phyloP scores from a whole-genome alignment of 2,888 invertebrate genomes.

The Hypsopygia costalis region DNA sequence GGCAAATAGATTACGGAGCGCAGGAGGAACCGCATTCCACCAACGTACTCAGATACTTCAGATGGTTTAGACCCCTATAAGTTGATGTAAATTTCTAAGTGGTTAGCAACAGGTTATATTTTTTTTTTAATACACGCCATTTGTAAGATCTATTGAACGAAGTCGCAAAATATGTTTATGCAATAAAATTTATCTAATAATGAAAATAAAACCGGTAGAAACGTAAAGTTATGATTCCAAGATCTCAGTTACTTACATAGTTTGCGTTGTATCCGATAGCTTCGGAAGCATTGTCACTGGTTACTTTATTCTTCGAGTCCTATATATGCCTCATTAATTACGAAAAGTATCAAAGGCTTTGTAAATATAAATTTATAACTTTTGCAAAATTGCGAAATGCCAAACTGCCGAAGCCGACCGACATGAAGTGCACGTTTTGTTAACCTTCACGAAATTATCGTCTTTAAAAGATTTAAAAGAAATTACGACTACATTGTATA shows the following conservation, averaged over 20 bases:
- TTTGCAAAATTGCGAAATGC: constrained; percentile 48
- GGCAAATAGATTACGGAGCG: too few relatives aligned
- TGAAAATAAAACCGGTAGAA: constrained; percentile 5
- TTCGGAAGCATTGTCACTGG: constrained; percentile 67
- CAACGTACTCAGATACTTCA: too few relatives aligned
- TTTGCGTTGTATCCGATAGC: constrained; percentile 67
- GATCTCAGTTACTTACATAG: constrained; percentile 60
- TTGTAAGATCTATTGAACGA: background rate
- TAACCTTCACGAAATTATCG: too few relatives aligned
- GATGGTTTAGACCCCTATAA: too few relatives aligned
- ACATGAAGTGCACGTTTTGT: constrained; percentile 49
- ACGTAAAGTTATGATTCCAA: constrained; percentile 17
- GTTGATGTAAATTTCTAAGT: constrained; percentile 2
- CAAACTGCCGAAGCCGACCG: constrained; percentile 59
- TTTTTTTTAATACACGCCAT: background rate
- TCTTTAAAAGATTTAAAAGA: too few relatives aligned
- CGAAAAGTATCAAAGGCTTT: constrained; percentile 26
- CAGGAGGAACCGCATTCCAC: too few relatives aligned
- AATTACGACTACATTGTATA: too few relatives aligned
- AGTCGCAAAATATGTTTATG: too few relatives aligned
- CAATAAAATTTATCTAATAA: too few relatives aligned
- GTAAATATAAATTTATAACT: constrained; percentile 30
- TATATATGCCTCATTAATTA: constrained; percentile 56
- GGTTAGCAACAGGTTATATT: constrained; percentile 24
- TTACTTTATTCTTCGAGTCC: constrained; percentile 51